phyloP scores from a whole-genome alignment of 2,113 vertebrate species.

The Podocnemis expansa region DNA sequence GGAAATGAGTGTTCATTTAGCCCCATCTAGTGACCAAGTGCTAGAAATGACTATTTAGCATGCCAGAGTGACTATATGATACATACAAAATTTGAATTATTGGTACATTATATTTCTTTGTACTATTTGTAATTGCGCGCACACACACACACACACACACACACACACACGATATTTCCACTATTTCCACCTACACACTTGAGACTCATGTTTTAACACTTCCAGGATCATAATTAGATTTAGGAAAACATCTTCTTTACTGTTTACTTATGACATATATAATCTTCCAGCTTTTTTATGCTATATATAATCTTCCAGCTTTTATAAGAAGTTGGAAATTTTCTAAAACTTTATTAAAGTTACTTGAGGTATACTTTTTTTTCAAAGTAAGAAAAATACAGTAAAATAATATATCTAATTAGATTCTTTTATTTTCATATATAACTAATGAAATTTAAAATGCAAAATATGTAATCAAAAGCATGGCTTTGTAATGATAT shows the following conservation, averaged over 20 bases:
- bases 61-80: neutral
- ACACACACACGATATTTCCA: too few relatives aligned
- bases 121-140: neutral
- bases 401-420: neutral
- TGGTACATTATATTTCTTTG: neutral
- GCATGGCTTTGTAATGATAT: neutral
- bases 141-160: neutral
- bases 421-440: neutral
- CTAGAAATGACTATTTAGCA: neutral
- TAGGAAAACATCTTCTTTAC: neutral
- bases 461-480: neutral
- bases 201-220: neutral
- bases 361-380: neutral
- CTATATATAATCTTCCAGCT: neutral
- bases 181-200: neutral
- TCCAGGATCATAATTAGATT: neutral
- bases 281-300: neutral
- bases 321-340: neutral
- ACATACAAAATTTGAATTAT: neutral
- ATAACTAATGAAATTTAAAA: neutral
- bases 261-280: neutral
- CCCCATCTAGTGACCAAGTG: constrained; percentile 54
- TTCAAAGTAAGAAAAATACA: neutral
- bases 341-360: neutral
- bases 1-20: neutral